These are phyloP conservation scores for Apis florea DNA, from an alignment of 1,140 invertebrate species.

Conservation along the genomic window DNA sequence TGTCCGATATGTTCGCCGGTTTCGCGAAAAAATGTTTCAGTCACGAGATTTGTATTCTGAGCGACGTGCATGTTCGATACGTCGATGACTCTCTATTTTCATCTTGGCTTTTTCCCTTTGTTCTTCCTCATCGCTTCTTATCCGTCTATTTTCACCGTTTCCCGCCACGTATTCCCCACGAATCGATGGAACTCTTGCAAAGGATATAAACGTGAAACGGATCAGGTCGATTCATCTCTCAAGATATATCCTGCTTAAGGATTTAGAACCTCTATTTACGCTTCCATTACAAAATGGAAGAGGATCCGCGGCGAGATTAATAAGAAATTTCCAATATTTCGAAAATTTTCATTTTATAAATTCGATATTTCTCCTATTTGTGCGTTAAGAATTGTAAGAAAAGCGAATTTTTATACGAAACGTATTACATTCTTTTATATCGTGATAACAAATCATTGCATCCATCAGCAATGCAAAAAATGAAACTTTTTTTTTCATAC, in stretches of 20 bases:
- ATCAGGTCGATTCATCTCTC: conserved; percentile 32
- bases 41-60: conserved; percentile 53
- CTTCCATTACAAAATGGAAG: neutral
- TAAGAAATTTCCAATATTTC: neutral
- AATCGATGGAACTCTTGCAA: neutral
- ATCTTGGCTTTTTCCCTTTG: conserved; percentile 21
- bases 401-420: too few relatives aligned
- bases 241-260: conserved; percentile 37
- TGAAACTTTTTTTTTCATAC: too few relatives aligned
- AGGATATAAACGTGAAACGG: conserved; percentile 46
- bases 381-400: too few relatives aligned
- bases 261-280: conserved; percentile 39
- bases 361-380: neutral
- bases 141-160: neutral
- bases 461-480: too few relatives aligned
- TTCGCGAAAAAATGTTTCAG: conserved; percentile 42
- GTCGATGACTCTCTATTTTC: conserved; percentile 45
- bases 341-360: neutral
- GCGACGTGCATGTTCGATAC: conserved; percentile 47
- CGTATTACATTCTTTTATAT: too few relatives aligned
- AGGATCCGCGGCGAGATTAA: conserved; percentile 4
- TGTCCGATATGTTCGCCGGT: conserved; percentile 60
- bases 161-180: neutral
- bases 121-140: neutral
- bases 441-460: too few relatives aligned